Percentiles rank a stretch among this genome's conserved stretches.
Evolutionary conservation across 2,113 vertebrate species (phyloP).

Genomic region (Hippocampus barbouri): DNA sequence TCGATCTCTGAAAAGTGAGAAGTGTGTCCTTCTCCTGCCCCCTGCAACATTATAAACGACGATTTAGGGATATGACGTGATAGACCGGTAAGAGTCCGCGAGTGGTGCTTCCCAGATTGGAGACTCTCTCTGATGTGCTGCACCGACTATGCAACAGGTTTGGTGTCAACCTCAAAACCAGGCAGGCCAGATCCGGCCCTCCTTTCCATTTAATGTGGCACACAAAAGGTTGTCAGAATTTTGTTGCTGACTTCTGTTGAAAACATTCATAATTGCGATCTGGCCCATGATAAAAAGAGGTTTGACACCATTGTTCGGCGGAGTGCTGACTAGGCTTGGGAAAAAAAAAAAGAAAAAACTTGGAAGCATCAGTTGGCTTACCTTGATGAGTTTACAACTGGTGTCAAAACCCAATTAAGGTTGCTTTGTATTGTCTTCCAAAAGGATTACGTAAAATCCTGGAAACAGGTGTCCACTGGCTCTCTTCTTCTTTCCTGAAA

Average conservation of each 20-base stretch:
- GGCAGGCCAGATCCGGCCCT: not conserved
- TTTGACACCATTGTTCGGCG: conserved; percentile 18
- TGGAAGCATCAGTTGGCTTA: conserved; percentile 27
- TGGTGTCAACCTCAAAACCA: not conserved
- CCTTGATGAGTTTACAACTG: conserved; percentile 41
- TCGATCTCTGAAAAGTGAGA: conserved; percentile 37
- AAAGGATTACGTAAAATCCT: conserved; percentile 33
- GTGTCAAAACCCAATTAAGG: conserved; percentile 49
- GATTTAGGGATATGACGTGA: conserved; percentile 1
- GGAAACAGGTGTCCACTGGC: conserved; percentile 12
- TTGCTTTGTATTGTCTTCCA: conserved; percentile 22
- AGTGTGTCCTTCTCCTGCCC: conserved; percentile 15
- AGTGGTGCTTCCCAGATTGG: conserved; percentile 7
- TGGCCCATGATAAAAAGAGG: not conserved
- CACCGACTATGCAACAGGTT: not conserved
- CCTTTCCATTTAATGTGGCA: not conserved
- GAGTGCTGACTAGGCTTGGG: conserved; percentile 43
- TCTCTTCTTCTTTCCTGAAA: conserved; percentile 10
- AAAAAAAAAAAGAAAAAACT: conserved; percentile 28
- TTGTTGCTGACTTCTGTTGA: no score
- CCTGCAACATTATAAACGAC: not conserved
- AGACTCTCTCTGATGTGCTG: conserved; percentile 39
- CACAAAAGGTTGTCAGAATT: no score
- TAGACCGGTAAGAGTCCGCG: conserved; percentile 12
- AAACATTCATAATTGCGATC: no score